A percentile compares a stretch with the other conserved stretches of the same genome.
Conservation (phyloP, 2,888 invertebrate species). For the Troilus luridus region DNA sequence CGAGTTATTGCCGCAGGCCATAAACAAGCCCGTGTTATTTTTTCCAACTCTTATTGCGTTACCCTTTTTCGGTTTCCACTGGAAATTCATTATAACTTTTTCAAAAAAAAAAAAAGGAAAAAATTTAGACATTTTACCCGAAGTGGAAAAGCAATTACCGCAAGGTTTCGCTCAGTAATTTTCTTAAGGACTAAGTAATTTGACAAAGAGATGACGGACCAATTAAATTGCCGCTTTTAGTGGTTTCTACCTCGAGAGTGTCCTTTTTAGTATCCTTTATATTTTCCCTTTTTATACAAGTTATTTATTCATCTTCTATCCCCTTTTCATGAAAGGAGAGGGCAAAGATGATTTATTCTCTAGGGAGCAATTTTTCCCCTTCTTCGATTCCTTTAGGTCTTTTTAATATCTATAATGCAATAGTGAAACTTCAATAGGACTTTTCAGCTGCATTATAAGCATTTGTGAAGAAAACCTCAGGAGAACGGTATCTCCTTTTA, state of each 20-base stretch:
- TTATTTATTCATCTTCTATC: slow-evolving; percentile 40
- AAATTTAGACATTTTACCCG: not conserved
- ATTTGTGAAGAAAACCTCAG: not conserved
- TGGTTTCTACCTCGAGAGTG: slow-evolving; percentile 22
- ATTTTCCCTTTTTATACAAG: not conserved
- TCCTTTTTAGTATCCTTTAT: slow-evolving; percentile 18
- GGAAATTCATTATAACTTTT: not conserved
- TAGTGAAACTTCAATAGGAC: slow-evolving; percentile 2
- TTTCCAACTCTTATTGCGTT: not conserved
- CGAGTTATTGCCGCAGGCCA: not conserved
- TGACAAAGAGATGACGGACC: slow-evolving; percentile 33
- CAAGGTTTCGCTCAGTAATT: not conserved
- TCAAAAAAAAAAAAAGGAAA: not conserved
- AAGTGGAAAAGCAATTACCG: not conserved
- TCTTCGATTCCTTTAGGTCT: not conserved
- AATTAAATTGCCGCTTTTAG: slow-evolving; percentile 28
- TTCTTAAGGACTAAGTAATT: not conserved
- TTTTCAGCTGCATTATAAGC: slow-evolving; percentile 17
- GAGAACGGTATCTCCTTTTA: not conserved
- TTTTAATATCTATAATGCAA: slow-evolving; percentile 42
- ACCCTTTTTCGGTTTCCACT: not conserved
- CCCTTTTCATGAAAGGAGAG: not conserved
- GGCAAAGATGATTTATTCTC: not conserved
- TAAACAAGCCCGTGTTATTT: not conserved
- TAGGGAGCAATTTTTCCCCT: not conserved